Evolutionary conservation across 1,140 invertebrate genomes (phyloP).

Genomic region (Drosophila sp.): DNA sequence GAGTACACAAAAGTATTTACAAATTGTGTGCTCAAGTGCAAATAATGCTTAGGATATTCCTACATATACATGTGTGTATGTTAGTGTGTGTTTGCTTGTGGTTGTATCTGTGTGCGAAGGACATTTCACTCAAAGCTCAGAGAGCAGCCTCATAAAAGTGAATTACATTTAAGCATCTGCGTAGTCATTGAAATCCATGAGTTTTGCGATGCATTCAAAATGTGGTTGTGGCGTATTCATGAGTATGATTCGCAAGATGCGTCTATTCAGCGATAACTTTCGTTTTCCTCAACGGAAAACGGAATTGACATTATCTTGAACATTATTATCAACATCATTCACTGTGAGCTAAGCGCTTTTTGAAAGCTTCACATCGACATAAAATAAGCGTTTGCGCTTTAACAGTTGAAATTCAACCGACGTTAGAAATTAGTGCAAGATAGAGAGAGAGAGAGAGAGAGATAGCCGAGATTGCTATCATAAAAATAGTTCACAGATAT

Average conservation of each 20-base stretch:
- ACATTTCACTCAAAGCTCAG: conserved; percentile 33
- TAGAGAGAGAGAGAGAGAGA: not conserved
- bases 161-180: conserved; percentile 53
- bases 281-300: conserved; percentile 6
- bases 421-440: not conserved
- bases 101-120: conserved; percentile 26
- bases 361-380: not conserved
- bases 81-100: not conserved
- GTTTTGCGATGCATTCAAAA: conserved; percentile 29
- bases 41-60: conserved; percentile 30
- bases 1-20: conserved; percentile 57
- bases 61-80: not conserved
- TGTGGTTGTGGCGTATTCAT: conserved; percentile 35
- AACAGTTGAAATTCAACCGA: not conserved
- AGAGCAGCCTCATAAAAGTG: conserved; percentile 35
- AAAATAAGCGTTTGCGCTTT: conserved; percentile 4
- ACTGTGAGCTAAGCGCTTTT: conserved; percentile 9
- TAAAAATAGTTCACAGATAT: no score
- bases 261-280: conserved; percentile 24
- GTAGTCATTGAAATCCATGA: conserved; percentile 56
- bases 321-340: conserved; percentile 1
- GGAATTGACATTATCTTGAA: conserved; percentile 26
- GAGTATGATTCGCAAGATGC: conserved; percentile 43
- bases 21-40: conserved; percentile 66
- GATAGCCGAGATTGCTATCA: no score